Base-by-base conservation (phyloP, 2,888 invertebrate species). In the Scaptodrosophila latifasciaeformis region DNA sequence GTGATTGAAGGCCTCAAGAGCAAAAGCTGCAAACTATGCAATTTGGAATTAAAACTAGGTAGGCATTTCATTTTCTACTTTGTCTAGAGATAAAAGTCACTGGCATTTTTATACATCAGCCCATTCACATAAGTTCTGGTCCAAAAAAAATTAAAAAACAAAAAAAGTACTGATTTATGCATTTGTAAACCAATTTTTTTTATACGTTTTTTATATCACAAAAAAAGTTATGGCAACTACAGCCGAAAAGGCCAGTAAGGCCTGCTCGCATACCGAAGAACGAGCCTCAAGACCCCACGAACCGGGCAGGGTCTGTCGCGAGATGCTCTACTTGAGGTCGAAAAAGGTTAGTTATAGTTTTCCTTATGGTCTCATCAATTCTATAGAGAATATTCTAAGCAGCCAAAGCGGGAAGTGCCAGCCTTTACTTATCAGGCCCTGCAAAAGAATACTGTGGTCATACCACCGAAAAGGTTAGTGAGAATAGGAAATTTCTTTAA, bases 391-490 rank as follows among this genome's bases (percentile, higher is more conserved):
- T 13, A 2, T 37, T 1, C n/a, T 6, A 3, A 30, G 2, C 21
- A 85, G 85, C 46, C 54, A 0, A 64, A 59, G 2, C 70, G 85
- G 2, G 55, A 65, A 7, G 86, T 86, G 2, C 85, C 86, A 0
- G 81, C 86, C 1, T 86, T 86, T 47, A 82, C 86, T 4, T 85
- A 80, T 51, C 85, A 86, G 61, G 82, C 86, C 0, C 48, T 85
- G 31, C 86, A 85, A 53, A 68, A 59, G 18, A 84, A 86, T 34
- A 86, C 86, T 0, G 56, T 67, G 2, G 86, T 86, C 0, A 67
- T 64, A 31, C 84, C 84, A 0, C 86, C 86, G 2, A 65, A 65
- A 12, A 83, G 67, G 86, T 86, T 62, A 79, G 65, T 70, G n/a
- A 1, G 6, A 1, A 24, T 1, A 21, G 13, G 19, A 7, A 5